Evolutionary conservation across 2,797 vertebrate genomes (phyloP).

Genomic region (Periophthalmus magnuspinnatus): DNA sequence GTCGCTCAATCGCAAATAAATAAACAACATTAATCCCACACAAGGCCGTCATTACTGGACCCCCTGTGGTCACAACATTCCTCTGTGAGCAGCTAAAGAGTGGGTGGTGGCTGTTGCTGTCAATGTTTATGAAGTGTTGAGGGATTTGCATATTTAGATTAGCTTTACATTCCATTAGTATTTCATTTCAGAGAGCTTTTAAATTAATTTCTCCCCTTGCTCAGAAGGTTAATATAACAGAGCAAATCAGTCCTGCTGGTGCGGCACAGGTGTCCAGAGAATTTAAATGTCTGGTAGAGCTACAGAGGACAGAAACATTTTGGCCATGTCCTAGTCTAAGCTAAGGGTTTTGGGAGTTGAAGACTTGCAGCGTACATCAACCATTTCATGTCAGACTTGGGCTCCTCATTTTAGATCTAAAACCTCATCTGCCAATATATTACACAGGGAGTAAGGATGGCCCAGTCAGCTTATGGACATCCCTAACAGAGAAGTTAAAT

Average conservation of each 20-base stretch:
- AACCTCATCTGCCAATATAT: neutral
- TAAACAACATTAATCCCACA: conserved; percentile 77
- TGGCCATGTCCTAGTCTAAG: neutral
- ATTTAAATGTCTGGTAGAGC: conserved; percentile 46
- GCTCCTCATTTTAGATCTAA: neutral
- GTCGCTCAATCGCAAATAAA: conserved; percentile 72
- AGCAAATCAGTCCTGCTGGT: conserved; percentile 10
- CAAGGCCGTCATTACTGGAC: conserved; percentile 74
- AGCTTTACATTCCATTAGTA: conserved; percentile 78
- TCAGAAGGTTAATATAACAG: conserved; percentile 35
- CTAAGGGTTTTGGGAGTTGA: neutral
- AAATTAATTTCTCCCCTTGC: conserved; percentile 60
- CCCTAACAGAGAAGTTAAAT: neutral
- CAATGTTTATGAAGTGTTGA: conserved; percentile 69
- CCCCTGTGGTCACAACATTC: conserved; percentile 77
- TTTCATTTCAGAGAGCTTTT: conserved; percentile 61
- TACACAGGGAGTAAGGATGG: neutral
- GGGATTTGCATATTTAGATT: conserved; percentile 83
- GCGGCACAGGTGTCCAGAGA: conserved; percentile 52
- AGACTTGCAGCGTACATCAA: neutral
- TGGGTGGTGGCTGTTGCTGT: conserved; percentile 60
- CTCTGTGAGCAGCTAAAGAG: conserved; percentile 63
- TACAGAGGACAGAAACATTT: conserved; percentile 38
- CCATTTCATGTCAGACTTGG: neutral
- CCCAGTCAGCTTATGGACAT: neutral